phyloP scores from a whole-genome alignment of 2,113 vertebrate genomes.

The Bettongia penicillata region DNA sequence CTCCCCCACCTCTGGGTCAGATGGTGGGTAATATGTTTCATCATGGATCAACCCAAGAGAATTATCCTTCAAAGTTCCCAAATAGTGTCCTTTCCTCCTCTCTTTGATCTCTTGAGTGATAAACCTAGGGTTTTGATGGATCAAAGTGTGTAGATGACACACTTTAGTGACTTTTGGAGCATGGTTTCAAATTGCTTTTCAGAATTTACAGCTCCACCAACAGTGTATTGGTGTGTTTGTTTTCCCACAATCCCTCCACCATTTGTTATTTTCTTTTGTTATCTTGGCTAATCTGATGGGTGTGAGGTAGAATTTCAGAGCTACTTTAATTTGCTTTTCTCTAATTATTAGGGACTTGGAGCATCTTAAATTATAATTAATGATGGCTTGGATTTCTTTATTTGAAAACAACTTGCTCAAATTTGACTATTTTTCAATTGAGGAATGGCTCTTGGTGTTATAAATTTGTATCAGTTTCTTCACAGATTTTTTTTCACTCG shows the following conservation, averaged over 20 bases:
- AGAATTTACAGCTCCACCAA: too few species aligned
- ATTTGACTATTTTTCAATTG: not conserved
- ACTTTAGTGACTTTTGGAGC: not conserved
- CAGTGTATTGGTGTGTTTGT: too few species aligned
- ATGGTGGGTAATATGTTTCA: too few species aligned
- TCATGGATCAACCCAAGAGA: too few species aligned
- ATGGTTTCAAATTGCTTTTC: not conserved
- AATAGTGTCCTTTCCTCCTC: too few species aligned
- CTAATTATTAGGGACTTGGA: not conserved
- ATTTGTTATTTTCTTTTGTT: not conserved
- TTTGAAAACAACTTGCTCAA: not conserved
- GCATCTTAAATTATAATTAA: not conserved
- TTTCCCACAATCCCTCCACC: too few species aligned
- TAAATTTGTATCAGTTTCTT: not conserved
- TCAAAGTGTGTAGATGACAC: not conserved
- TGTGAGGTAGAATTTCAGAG: not conserved
- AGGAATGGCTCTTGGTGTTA: not conserved
- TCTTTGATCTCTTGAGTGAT: not conserved
- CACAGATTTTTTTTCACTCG: too few species aligned
- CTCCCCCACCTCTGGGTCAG: not conserved
- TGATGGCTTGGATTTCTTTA: not conserved
- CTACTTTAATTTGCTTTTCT: not conserved
- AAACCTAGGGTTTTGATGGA: not conserved
- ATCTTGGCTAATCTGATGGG: not conserved
- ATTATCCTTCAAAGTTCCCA: not conserved